Evolutionary conservation across 1,140 invertebrate genomes (phyloP), one percentile per base, ranked within the genome.

Genomic region (Patella vulgata): DNA sequence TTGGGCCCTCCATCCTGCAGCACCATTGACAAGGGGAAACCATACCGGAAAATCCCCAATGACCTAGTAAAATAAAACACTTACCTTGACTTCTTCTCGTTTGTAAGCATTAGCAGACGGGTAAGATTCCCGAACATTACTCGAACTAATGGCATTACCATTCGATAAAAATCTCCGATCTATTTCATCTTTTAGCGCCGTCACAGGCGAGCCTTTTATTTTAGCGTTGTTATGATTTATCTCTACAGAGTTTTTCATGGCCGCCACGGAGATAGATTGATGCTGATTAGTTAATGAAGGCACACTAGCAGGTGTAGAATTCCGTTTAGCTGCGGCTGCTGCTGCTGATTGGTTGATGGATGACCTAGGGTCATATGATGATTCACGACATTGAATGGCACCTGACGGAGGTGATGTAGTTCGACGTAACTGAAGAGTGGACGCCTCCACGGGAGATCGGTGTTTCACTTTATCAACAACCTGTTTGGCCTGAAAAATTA

Each of bases 161-260:
- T 73, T 70, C 25, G 60, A 66, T 43, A 72, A 33, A 53, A 64
- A 73, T 23, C 71, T 53, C 17, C 66, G 60, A 65, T 83, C 81
- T 17, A 83, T 83, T 31, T 73, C 75, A 54, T 83, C 80, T 60
- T 83, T 83, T 28, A 83, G 63, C 2, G 79, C 78, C 23, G 77
- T 80, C 51, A 83, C 81, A 1, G 80, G 80, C 8, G 80, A 82
- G 17, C 79, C 81, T 63, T 81, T 77, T 54, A 63, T 68, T 55
- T 73, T 73, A 23, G 64, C 39, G 28, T 68, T 64, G 48, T 69
- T 78, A 50, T 68, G 70, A 52, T 71, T 59, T 46, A 59, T 68
- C 39, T 78, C 75, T 21, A 79, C 51, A 21, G 74, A 74, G 8
- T 76, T 70, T 28, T 67, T 55, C 21, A 77, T 72, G 28, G 68